Base-by-base conservation (phyloP, 64 coral and sea anemone genomes). In the Stylophora pistillata region DNA sequence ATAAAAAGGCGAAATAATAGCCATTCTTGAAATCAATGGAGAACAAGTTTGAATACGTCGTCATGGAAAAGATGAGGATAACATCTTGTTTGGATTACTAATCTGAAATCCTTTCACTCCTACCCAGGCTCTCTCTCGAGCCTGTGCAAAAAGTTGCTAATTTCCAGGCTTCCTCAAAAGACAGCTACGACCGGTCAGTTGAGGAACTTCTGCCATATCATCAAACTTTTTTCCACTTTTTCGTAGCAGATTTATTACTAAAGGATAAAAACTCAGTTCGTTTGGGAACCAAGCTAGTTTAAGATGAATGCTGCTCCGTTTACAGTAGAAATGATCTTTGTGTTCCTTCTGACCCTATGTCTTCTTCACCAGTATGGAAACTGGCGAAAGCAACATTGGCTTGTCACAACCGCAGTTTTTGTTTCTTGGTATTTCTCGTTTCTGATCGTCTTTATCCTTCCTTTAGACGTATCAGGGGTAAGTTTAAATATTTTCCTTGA, bases 331-430 rank as follows among this genome's bases (percentile, higher is more conserved):
- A 89, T 99, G 71, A 86, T 99, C 33, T 78, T 95, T 21, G 94
- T 94, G 55, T 99, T 92, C 74, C 73, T 91, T 55, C 53, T 99
- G 21, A 99, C 97, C 15, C 59, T 99, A 20, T 95, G 93, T 85
- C 93, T 99, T 75, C 88, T 99, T 84, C 97, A 99, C 88, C 93
- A 99, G 31, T 99, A 95, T 82, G 97, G 97, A 18, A 99, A 99
- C 26, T 93, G 94, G 93, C 90, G 97, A 57, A 99, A 99, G 85
- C 97, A 99, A 74, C 97, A 99, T 73, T 85, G 92, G 77, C 83
- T 99, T 73, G 97, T 99, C 41, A 99, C 97, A 18, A 73, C 89
- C 55, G 97, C 97, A 56, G 97, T 99, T 0, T 99, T 99, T 86
- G 72, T 95, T 2, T 87, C 97, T 26, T 99, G 97, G 97, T 99